phyloP scores from a whole-genome alignment of 2,113 vertebrate species.

The Microcebus griseorufus region DNA sequence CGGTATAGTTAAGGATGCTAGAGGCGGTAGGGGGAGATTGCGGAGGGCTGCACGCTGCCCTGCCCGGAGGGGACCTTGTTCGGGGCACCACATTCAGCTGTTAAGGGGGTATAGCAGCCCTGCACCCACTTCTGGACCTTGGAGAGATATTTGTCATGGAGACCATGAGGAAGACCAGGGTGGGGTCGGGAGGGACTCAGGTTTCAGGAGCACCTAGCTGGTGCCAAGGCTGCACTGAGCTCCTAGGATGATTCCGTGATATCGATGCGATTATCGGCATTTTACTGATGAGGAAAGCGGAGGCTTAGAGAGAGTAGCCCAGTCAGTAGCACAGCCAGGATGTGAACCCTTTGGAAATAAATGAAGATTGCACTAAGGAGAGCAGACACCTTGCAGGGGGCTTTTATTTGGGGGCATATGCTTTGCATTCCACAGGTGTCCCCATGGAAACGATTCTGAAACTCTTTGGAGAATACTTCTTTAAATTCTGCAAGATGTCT shows the following conservation, averaged over 20 bases:
- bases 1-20: background rate
- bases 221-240: background rate
- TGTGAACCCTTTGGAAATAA: background rate
- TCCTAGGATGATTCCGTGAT: fast-evolving
- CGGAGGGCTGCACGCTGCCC: fast-evolving
- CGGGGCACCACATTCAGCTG: background rate
- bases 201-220: background rate
- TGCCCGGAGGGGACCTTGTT: background rate
- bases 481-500: slow-evolving; percentile 89
- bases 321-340: background rate
- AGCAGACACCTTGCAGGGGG: background rate
- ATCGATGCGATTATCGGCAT: background rate
- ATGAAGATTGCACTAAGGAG: fast-evolving
- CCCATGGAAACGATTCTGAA: slow-evolving; percentile 86
- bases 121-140: background rate
- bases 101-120: background rate
- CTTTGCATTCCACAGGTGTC: slow-evolving; percentile 79
- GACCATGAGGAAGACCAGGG: background rate
- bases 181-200: background rate
- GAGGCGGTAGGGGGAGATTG: background rate
- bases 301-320: background rate
- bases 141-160: background rate
- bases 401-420: background rate
- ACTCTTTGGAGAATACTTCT: slow-evolving; percentile 90
- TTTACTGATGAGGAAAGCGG: background rate